phyloP scores from a whole-genome alignment of 2,888 invertebrate genomes.

The Amphipoea oculea region DNA sequence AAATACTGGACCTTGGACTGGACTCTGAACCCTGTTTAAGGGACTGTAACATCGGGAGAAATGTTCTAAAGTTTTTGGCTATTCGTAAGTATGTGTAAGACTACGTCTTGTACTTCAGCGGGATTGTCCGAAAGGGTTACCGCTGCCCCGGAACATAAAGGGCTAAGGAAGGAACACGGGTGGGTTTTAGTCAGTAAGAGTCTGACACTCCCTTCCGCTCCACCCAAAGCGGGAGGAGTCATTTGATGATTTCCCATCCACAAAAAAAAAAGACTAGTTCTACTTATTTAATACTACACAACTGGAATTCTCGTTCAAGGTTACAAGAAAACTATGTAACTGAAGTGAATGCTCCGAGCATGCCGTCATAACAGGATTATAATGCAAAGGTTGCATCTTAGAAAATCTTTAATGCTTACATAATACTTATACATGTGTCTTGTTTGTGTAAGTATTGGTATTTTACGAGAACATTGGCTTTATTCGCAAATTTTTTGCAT shows the following conservation, averaged over 20 bases:
- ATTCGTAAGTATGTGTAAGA: not conserved
- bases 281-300: not conserved
- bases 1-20: too few relatives aligned
- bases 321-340: slow-evolving; percentile 30
- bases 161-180: too few relatives aligned
- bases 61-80: not conserved
- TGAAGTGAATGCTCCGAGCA: slow-evolving; percentile 2
- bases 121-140: too few relatives aligned
- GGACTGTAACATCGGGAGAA: not conserved
- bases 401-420: slow-evolving; percentile 1
- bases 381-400: slow-evolving; percentile 41
- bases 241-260: too few relatives aligned
- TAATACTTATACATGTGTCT: not conserved
- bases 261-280: too few relatives aligned
- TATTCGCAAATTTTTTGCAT: not conserved
- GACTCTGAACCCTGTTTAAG: not conserved
- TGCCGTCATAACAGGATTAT: slow-evolving; percentile 46
- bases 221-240: too few relatives aligned
- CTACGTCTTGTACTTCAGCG: too few relatives aligned
- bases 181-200: too few relatives aligned
- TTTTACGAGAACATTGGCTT: not conserved
- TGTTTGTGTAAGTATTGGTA: not conserved
- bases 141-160: too few relatives aligned
- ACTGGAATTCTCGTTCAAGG: slow-evolving; percentile 18
- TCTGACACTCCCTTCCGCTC: too few relatives aligned